Conservation (phyloP, 2,113 vertebrate species). For the Salvelinus fontinalis region DNA sequence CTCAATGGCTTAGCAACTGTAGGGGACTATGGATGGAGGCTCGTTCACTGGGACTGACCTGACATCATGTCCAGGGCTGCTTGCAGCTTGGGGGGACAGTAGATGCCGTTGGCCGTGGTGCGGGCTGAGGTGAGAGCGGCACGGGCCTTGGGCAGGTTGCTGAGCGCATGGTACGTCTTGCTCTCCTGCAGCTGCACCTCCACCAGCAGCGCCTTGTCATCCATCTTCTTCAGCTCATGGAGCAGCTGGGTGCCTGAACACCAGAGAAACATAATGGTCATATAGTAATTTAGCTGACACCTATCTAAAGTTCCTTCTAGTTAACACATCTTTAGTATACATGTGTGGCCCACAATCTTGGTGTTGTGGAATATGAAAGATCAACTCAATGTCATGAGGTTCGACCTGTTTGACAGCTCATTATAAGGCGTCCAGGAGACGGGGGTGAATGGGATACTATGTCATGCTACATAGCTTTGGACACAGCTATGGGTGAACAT, state of each 20-base stretch:
- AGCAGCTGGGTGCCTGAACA: constrained; percentile 88
- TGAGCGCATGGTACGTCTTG: constrained; percentile 98
- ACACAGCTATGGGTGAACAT: no score
- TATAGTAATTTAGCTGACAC: background rate
- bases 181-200: constrained; percentile 98
- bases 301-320: no score
- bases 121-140: constrained; percentile 97
- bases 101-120: constrained; percentile 98
- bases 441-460: no score
- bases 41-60: constrained; percentile 68
- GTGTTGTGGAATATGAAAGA: background rate
- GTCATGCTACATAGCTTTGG: no score
- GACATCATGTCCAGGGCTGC: constrained; percentile 99
- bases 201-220: constrained; percentile 96
- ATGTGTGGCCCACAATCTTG: no score
- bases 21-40: background rate
- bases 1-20: background rate
- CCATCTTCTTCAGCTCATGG: constrained; percentile 98
- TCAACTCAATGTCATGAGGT: background rate
- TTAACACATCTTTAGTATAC: no score
- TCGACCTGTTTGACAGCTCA: no score
- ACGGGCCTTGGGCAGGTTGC: constrained; percentile 96
- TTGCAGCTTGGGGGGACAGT: constrained; percentile 97
- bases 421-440: no score
- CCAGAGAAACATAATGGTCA: background rate